These are phyloP conservation scores for Mastomys coucha DNA, from an alignment of 2,113 vertebrate genomes.

Conservation along the genomic window DNA sequence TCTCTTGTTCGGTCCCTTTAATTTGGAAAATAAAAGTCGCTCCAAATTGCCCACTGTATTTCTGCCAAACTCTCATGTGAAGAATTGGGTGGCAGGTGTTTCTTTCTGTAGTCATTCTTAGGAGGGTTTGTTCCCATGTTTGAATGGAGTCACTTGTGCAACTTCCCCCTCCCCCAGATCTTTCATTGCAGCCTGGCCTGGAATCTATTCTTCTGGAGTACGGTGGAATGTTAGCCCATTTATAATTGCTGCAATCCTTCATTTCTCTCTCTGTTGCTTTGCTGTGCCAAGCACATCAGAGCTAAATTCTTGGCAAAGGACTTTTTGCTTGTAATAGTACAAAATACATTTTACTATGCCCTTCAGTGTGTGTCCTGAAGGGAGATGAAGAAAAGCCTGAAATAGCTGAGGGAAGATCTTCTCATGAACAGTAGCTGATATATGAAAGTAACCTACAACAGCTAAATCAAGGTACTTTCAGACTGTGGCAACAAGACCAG, in stretches of 20 bases:
- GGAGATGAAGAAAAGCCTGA: slow-evolving; percentile 25
- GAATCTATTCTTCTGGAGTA: slow-evolving; percentile 69
- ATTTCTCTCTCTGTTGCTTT: slow-evolving; percentile 67
- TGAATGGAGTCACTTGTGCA: slow-evolving; percentile 72
- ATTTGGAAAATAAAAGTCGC: slow-evolving; percentile 71
- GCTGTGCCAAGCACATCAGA: slow-evolving; percentile 69
- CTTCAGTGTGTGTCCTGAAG: background rate
- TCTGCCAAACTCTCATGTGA: slow-evolving; percentile 75
- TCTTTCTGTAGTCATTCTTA: slow-evolving; percentile 78
- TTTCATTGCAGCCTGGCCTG: slow-evolving; percentile 52
- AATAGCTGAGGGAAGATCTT: background rate
- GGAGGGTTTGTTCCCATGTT: slow-evolving; percentile 70
- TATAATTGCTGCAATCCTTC: slow-evolving; percentile 74
- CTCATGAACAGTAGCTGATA: background rate
- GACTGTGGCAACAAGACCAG: background rate
- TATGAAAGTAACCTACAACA: background rate
- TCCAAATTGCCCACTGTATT: slow-evolving; percentile 73
- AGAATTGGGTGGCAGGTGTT: slow-evolving; percentile 78
- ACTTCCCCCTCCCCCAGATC: background rate
- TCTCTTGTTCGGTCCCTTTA: slow-evolving; percentile 66
- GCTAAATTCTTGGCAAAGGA: slow-evolving; percentile 68
- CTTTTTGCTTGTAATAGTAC: slow-evolving; percentile 49
- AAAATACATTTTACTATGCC: slow-evolving; percentile 38
- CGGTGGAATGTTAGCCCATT: slow-evolving; percentile 75
- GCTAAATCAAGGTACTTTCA: background rate